Evolutionary conservation across 2,888 invertebrate species (phyloP).

Genomic region (Augiades crinisus): DNA sequence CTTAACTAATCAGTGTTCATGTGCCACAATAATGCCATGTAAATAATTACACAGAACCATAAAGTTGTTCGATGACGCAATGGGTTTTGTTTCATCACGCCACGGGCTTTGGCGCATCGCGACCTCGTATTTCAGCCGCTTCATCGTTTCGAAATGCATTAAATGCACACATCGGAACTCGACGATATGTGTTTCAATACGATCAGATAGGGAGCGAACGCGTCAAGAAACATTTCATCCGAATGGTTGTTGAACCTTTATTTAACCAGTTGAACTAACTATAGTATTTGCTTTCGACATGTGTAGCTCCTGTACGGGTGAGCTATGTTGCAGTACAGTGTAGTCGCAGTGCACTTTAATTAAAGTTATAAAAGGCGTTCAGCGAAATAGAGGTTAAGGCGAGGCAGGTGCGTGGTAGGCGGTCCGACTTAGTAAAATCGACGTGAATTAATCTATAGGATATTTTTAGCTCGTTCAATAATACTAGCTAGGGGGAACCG

Average conservation of each 20-base stretch:
- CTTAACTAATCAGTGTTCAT: too few species aligned
- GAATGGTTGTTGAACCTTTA: conserved; percentile 38
- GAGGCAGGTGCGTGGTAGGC: conserved; percentile 44
- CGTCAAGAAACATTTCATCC: conserved; percentile 35
- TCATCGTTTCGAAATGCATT: conserved; percentile 80
- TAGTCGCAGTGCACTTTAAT: conserved; percentile 33
- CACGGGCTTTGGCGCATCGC: conserved; percentile 67
- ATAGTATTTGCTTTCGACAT: conserved; percentile 15
- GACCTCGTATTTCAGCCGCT: conserved; percentile 76
- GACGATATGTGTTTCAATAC: conserved; percentile 27
- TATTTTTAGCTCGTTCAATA: conserved; percentile 65
- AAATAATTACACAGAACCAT: conserved; percentile 73
- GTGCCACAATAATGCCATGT: conserved; percentile 69
- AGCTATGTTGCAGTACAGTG: too few species aligned
- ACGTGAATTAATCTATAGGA: conserved; percentile 54
- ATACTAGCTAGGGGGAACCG: conserved; percentile 45
- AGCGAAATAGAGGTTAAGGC: conserved; percentile 46
- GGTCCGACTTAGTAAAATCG: conserved; percentile 47
- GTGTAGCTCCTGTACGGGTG: too few species aligned
- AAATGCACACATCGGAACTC: conserved; percentile 52
- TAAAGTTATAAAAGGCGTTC: conserved; percentile 36
- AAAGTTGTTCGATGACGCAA: conserved; percentile 72
- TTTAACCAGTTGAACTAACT: conserved; percentile 35
- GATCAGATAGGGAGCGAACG: conserved; percentile 21
- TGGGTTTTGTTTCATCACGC: conserved; percentile 74